Percentiles rank a stretch among this genome's conserved stretches.
Conservation (phyloP, 2,888 invertebrate genomes). For the Mesopsocus fuscifrons region DNA sequence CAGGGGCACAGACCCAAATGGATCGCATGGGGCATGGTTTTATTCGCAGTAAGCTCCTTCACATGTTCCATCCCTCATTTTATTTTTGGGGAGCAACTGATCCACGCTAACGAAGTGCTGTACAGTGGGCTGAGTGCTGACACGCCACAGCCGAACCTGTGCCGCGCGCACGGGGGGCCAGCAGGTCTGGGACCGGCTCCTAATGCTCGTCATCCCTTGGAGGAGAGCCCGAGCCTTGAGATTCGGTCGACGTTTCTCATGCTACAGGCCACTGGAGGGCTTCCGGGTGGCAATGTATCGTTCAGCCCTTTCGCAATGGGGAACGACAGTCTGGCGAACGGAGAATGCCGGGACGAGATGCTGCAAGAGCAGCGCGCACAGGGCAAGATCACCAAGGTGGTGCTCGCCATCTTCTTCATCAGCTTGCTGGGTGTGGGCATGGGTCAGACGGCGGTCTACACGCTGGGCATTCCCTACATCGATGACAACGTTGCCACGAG, state of each 20-base stretch:
- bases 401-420: slow-evolving; percentile 72
- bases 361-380: slow-evolving; percentile 45
- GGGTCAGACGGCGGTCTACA: slow-evolving; percentile 83
- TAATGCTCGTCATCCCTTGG: not conserved
- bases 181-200: not conserved
- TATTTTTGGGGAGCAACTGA: slow-evolving; percentile 57
- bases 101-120: slow-evolving; percentile 31
- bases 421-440: slow-evolving; percentile 77
- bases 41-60: slow-evolving; percentile 70
- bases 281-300: not conserved
- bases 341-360: slow-evolving; percentile 38
- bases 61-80: slow-evolving; percentile 78
- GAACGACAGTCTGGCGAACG: slow-evolving; percentile 18
- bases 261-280: slow-evolving; percentile 2
- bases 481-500: slow-evolving; percentile 85
- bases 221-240: not conserved
- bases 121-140: not conserved
- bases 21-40: slow-evolving; percentile 83
- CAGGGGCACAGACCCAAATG: slow-evolving; percentile 82
- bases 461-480: slow-evolving; percentile 81
- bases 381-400: slow-evolving; percentile 57
- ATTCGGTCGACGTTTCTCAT: not conserved
- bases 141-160: slow-evolving; percentile 23
- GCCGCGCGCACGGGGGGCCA: slow-evolving; percentile 19
- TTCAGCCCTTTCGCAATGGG: not conserved